Percentiles rank a stretch among this genome's conserved stretches.
phyloP scores from a whole-genome alignment of 2,797 vertebrate species.

The Gadopsis marmoratus region DNA sequence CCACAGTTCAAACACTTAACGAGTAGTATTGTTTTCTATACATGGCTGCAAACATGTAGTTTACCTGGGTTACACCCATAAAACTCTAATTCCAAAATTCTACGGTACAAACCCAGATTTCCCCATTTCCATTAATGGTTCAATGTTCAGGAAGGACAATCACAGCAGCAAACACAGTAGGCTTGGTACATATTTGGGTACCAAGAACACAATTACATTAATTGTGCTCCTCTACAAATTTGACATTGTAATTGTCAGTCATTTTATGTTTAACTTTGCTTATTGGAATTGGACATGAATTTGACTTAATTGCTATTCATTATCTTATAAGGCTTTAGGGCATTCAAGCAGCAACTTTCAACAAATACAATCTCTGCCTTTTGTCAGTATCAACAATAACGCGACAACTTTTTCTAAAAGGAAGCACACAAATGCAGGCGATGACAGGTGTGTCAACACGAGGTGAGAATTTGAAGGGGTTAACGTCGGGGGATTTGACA shows the following conservation, averaged over 20 bases:
- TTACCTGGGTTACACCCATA: conserved; percentile 62
- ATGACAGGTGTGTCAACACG: conserved; percentile 52
- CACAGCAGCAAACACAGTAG: conserved; percentile 79
- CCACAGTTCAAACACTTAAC: conserved; percentile 86
- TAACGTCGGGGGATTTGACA: conserved; percentile 47
- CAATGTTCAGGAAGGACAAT: conserved; percentile 75
- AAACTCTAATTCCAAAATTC: conserved; percentile 49
- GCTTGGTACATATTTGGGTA: conserved; percentile 78
- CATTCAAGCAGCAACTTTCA: conserved; percentile 88
- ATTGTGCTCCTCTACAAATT: conserved; percentile 51
- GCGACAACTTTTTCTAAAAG: conserved; percentile 64
- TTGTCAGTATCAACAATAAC: conserved; percentile 69
- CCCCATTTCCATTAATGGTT: conserved; percentile 63
- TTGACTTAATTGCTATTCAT: conserved; percentile 73
- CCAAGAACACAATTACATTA: conserved; percentile 58
- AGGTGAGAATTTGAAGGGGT: conserved; percentile 51
- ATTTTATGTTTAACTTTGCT: conserved; percentile 50
- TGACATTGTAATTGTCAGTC: conserved; percentile 41
- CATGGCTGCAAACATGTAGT: conserved; percentile 81
- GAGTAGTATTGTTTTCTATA: conserved; percentile 84
- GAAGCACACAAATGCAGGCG: conserved; percentile 65
- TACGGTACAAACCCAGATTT: conserved; percentile 54
- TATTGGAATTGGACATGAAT: conserved; percentile 62
- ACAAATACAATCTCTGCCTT: conserved; percentile 86
- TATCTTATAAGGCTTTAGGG: conserved; percentile 88